phyloP scores from a whole-genome alignment of 2,888 invertebrate species.

The Helleia helle region DNA sequence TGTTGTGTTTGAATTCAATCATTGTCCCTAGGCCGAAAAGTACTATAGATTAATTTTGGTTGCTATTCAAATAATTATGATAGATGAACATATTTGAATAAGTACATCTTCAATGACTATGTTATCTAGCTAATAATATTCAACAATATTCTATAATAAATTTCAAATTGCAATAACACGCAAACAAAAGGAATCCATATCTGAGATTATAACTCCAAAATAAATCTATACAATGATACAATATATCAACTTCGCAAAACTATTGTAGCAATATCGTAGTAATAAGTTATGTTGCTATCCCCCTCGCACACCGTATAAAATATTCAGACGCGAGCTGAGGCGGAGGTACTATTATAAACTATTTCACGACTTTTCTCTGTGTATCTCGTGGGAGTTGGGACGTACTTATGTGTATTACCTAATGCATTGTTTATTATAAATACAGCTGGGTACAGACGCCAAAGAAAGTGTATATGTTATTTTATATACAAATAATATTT shows the following conservation, averaged over 20 bases:
- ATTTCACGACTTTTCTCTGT: slow-evolving; percentile 34
- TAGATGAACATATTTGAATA: no score
- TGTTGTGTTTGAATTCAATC: no score
- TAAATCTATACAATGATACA: slow-evolving; percentile 15
- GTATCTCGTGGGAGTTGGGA: slow-evolving; percentile 22
- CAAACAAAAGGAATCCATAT: neutral
- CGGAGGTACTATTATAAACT: slow-evolving; percentile 38
- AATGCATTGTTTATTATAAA: slow-evolving; percentile 14
- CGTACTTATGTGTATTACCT: slow-evolving; percentile 27
- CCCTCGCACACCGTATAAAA: slow-evolving; percentile 29
- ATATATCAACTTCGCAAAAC: slow-evolving; percentile 18
- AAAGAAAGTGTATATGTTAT: no score
- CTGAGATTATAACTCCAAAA: slow-evolving; percentile 7
- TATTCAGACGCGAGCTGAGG: slow-evolving; percentile 37
- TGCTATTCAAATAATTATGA: no score
- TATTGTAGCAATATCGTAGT: slow-evolving; percentile 16
- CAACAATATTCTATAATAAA: no score
- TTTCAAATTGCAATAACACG: neutral
- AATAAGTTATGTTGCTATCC: slow-evolving; percentile 15
- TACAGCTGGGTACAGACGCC: no score
- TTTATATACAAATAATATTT: no score
- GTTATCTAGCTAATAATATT: no score
- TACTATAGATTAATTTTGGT: no score
- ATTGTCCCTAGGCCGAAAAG: no score
- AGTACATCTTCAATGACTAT: no score